Conservation (phyloP, 2,888 invertebrate genomes). For the Bedellia somnulentella region DNA sequence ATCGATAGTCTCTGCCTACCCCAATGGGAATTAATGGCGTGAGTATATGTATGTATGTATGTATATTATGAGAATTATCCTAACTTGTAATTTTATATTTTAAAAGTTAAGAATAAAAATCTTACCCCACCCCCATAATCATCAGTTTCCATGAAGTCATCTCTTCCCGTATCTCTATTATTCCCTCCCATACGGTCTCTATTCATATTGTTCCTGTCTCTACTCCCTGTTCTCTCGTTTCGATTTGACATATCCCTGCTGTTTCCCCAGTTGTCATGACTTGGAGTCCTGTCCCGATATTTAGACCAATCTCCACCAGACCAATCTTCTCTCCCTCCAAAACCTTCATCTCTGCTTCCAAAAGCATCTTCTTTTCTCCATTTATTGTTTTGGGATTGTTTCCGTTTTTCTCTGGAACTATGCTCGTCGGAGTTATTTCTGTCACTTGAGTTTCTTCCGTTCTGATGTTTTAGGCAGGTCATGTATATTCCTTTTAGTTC, state of each 20-base stretch:
- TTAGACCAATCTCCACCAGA: constrained; percentile 7
- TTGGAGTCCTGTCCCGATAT: neutral
- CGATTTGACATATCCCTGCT: neutral
- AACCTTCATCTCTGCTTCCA: constrained; percentile 11
- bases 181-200: neutral
- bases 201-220: neutral
- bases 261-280: constrained; percentile 9
- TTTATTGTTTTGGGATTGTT: constrained; percentile 18
- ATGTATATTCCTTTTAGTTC: constrained; percentile 60
- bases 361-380: constrained; percentile 12
- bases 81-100: no score
- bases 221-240: neutral
- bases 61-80: no score
- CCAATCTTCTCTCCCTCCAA: constrained; percentile 11
- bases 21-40: no score
- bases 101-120: no score
- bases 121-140: constrained; percentile 27
- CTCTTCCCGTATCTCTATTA: constrained; percentile 14
- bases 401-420: constrained; percentile 21
- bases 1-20: no score
- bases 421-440: constrained; percentile 18
- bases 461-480: constrained; percentile 54
- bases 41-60: no score
- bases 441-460: constrained; percentile 23
- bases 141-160: constrained; percentile 22